phyloP scores from a whole-genome alignment of 2,888 invertebrate species.

The Platycnemis pennipes region DNA sequence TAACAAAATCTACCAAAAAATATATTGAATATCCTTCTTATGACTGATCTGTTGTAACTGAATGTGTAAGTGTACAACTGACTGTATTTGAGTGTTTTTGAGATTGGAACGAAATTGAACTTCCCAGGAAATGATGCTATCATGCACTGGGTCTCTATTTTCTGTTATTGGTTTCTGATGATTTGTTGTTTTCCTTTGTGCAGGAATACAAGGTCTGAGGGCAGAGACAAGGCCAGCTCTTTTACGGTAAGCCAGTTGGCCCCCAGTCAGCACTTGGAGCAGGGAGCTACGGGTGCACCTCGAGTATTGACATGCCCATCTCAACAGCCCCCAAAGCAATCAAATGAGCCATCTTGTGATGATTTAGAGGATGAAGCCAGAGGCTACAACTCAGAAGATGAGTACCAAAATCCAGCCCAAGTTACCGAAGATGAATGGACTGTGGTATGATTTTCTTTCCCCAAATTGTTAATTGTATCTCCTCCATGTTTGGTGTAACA shows the following conservation, averaged over 20 bases:
- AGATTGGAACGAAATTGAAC: no score
- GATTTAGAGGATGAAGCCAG: slow-evolving; percentile 76
- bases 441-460: no score
- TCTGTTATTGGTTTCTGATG: background rate
- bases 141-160: no score
- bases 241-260: slow-evolving; percentile 76
- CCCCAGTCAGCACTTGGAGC: background rate
- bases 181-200: background rate
- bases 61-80: no score
- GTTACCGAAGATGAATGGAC: slow-evolving; percentile 83
- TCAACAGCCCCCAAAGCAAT: slow-evolving; percentile 75
- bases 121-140: no score
- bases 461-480: no score
- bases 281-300: background rate
- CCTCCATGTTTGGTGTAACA: no score
- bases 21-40: no score
- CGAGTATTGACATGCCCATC: slow-evolving; percentile 55
- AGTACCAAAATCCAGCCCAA: slow-evolving; percentile 80
- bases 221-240: slow-evolving; percentile 76
- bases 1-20: no score
- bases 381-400: slow-evolving; percentile 88
- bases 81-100: no score
- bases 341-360: slow-evolving; percentile 74
- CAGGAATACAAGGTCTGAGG: slow-evolving; percentile 44
- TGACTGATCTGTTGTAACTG: no score